Evolutionary conservation across 2,888 invertebrate genomes (phyloP).

Genomic region (Microctonus brassicae): DNA sequence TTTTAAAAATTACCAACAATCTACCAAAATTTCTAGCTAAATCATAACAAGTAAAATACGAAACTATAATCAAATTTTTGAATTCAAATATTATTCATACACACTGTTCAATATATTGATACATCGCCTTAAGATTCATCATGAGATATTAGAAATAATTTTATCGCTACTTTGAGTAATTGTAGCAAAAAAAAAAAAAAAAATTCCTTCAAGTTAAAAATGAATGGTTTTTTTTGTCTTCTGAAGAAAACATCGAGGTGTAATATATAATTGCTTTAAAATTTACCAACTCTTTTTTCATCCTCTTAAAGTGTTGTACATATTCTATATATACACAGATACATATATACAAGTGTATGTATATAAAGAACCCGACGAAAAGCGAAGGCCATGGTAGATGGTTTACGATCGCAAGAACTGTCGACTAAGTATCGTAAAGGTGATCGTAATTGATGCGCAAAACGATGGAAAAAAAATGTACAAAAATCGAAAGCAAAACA

Average conservation of each 20-base stretch:
- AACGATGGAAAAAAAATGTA: constrained; percentile 39
- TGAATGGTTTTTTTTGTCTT: neutral
- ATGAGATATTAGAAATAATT: too few relatives aligned
- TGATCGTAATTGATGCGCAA: constrained; percentile 61
- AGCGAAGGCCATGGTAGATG: constrained; percentile 30
- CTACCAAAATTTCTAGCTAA: too few relatives aligned
- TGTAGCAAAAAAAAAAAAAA: too few relatives aligned
- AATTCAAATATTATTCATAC: too few relatives aligned
- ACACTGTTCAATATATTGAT: too few relatives aligned
- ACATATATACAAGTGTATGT: too few relatives aligned
- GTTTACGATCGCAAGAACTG: constrained; percentile 61
- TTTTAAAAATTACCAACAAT: too few relatives aligned
- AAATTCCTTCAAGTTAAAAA: neutral
- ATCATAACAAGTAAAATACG: too few relatives aligned
- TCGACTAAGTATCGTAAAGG: constrained; percentile 61
- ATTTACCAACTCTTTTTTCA: neutral
- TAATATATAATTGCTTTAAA: neutral
- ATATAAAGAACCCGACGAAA: constrained; percentile 22
- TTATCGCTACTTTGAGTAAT: neutral
- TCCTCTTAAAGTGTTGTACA: constrained; percentile 10
- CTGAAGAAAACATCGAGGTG: neutral
- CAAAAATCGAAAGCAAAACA: neutral
- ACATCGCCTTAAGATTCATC: too few relatives aligned
- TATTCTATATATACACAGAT: constrained; percentile 22
- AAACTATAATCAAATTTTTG: too few relatives aligned